Conservation (phyloP, 1,140 invertebrate species). For the Danaus melanippus region DNA sequence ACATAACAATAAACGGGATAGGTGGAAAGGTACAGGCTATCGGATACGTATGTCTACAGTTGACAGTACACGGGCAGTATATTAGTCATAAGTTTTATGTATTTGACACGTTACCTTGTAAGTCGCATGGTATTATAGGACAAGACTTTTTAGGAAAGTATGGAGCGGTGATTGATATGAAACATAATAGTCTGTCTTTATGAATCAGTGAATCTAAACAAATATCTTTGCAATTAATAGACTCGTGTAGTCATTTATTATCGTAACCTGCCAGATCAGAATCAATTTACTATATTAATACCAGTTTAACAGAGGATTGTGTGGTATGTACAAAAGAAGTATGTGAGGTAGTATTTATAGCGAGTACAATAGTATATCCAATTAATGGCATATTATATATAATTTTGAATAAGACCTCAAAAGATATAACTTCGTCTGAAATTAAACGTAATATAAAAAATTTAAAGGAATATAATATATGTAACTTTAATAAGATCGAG, state of each 20-base stretch:
- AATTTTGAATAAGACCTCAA: slow-evolving; percentile 10
- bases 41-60: too few relatives aligned
- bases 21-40: too few relatives aligned
- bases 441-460: slow-evolving; percentile 9
- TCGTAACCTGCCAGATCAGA: slow-evolving; percentile 9
- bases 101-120: slow-evolving; percentile 23
- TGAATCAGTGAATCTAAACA: slow-evolving; percentile 3
- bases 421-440: slow-evolving; percentile 10
- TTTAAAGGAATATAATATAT: slow-evolving; percentile 6
- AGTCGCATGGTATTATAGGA: slow-evolving; percentile 17
- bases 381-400: slow-evolving; percentile 8
- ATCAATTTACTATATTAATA: slow-evolving; percentile 10
- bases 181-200: slow-evolving; percentile 6
- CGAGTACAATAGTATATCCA: slow-evolving; percentile 9
- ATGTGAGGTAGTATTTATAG: neutral
- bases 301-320: slow-evolving; percentile 12
- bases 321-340: slow-evolving; percentile 4
- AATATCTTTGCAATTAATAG: too few relatives aligned
- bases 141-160: slow-evolving; percentile 8
- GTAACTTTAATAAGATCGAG: too few relatives aligned
- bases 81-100: slow-evolving; percentile 25
- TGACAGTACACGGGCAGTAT: slow-evolving; percentile 5
- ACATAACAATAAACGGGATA: too few relatives aligned
- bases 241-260: slow-evolving; percentile 4
- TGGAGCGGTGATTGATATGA: slow-evolving; percentile 8